Evolutionary conservation across 2,113 vertebrate genomes (phyloP), one percentile per base, ranked within the genome.

Genomic region (Otis tarda): DNA sequence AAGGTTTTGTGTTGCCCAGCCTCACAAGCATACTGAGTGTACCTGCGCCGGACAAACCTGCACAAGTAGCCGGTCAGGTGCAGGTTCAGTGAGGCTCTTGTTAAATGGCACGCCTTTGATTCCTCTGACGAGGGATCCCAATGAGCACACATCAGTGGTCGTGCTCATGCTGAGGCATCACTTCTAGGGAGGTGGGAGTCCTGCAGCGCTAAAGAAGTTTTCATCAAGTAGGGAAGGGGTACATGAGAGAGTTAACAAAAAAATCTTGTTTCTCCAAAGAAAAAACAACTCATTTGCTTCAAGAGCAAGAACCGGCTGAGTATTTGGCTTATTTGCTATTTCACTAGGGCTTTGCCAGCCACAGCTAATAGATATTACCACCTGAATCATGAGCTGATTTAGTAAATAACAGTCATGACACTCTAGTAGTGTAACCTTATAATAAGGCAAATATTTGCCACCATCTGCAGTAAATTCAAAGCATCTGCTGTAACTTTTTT

Each of bases 381-480:
- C 90, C 97, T 94, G 76, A 96, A 94, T 96, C 93, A 84, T 45
- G 68, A 84, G 79, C 52, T 33, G 83, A 93, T 94, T 97, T 94
- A 95, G 96, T 84, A 96, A 96, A 93, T 90, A 97, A 93, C 89
- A 97, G 86, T 94, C 94, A 79, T 81, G 96, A 96, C 94, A 91
- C 93, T 96, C 95, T 63, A 83, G 84, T 76, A 95, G 85, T 71
- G 75, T 80, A 95, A 97, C 90, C 55, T 96, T 83, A 95, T 87
- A 87, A 89, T 87, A 98, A 94, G 86, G 97, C 96, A 97, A 94
- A 96, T 97, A 98, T 96, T 97, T 98, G 92, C 93, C 94, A 81
- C 94, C 97, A 98, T 97, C 96, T 98, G 97, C 88, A 95, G 91
- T 97, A 98, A 98, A 98, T 98, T 97, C 95, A 97, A 98, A 98